A percentile compares a stretch with the other conserved stretches of the same genome.
Evolutionary conservation across 2,888 invertebrate species (phyloP).

Genomic region (Nemoura dubitans): DNA sequence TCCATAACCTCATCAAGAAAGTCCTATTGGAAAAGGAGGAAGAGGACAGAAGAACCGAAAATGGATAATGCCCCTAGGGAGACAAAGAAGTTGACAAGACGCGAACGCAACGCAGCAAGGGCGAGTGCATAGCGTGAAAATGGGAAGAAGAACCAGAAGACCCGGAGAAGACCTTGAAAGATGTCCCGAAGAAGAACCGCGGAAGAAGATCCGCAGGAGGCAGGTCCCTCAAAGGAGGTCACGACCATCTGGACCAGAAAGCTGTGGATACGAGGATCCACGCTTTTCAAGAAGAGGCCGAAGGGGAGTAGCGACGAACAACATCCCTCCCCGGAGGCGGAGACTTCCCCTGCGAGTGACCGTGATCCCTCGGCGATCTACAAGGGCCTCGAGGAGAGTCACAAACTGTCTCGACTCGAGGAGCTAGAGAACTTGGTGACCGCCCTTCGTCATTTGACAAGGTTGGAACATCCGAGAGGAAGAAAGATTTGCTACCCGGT

Average conservation of each 20-base stretch:
- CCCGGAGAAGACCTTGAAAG: too few species aligned
- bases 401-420: background rate
- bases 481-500: background rate
- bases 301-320: background rate
- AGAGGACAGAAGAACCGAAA: too few species aligned
- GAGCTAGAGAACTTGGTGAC: slow-evolving; percentile 1
- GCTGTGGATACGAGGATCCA: slow-evolving; percentile 2
- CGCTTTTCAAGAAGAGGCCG: background rate
- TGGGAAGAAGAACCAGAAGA: too few species aligned
- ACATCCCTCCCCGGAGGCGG: too few species aligned
- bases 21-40: background rate
- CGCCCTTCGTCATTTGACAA: background rate
- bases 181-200: too few species aligned
- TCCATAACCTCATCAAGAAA: background rate
- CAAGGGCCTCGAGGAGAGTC: slow-evolving; percentile 13
- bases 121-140: too few species aligned
- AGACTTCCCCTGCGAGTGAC: background rate
- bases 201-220: too few species aligned
- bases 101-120: too few species aligned
- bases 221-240: background rate
- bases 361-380: background rate
- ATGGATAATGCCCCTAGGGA: too few species aligned
- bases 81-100: too few species aligned
- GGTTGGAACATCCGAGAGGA: background rate
- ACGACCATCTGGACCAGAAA: slow-evolving; percentile 10